Percentiles rank a stretch among this genome's conserved stretches.
Evolutionary conservation across 30 jellyfish, hydroid and myxozoan species (phyloP).

Genomic region (Pelagia noctiluca): DNA sequence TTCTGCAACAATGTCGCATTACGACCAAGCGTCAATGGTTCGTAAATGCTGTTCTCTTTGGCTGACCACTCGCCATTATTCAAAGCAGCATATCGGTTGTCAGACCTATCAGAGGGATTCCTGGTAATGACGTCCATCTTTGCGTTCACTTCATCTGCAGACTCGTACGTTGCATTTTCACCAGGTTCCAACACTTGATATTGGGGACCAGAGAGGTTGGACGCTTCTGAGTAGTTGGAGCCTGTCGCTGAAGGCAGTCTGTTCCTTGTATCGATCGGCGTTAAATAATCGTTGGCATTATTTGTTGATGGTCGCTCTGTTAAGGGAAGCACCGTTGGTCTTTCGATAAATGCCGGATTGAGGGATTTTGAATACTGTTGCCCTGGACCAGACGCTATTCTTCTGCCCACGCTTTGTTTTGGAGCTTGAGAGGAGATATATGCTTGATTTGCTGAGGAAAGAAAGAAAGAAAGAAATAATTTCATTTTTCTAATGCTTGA

Average conservation of each 20-base stretch:
- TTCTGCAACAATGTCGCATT: slow-evolving; percentile 1
- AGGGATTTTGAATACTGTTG: slow-evolving; percentile 35
- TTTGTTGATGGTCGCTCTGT: slow-evolving; percentile 14
- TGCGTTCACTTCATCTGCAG: slow-evolving; percentile 13
- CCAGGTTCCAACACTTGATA: slow-evolving; percentile 16
- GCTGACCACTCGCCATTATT: background rate
- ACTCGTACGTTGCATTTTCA: slow-evolving; percentile 34
- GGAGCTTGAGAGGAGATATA: slow-evolving; percentile 42
- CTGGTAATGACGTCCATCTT: background rate
- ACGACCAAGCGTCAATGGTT: slow-evolving; percentile 57
- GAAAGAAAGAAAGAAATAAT: background rate
- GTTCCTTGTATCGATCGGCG: slow-evolving; percentile 51
- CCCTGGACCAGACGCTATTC: slow-evolving; percentile 60
- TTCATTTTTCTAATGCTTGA: no score
- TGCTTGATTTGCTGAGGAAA: slow-evolving; percentile 38
- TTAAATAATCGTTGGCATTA: slow-evolving; percentile 35
- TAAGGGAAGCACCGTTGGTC: slow-evolving; percentile 37
- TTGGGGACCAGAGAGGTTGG: background rate
- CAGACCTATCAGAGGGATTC: slow-evolving; percentile 26
- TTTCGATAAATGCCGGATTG: slow-evolving; percentile 14
- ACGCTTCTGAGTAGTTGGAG: slow-evolving; percentile 9
- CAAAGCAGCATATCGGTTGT: slow-evolving; percentile 30
- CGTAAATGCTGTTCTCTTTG: slow-evolving; percentile 21
- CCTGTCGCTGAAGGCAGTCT: slow-evolving; percentile 64
- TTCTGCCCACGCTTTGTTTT: slow-evolving; percentile 41